A percentile compares a stretch with the other conserved stretches of the same genome.
These are phyloP conservation scores for Melolontha melolontha DNA, from an alignment of 2,888 invertebrate species.

Conservation along the genomic window DNA sequence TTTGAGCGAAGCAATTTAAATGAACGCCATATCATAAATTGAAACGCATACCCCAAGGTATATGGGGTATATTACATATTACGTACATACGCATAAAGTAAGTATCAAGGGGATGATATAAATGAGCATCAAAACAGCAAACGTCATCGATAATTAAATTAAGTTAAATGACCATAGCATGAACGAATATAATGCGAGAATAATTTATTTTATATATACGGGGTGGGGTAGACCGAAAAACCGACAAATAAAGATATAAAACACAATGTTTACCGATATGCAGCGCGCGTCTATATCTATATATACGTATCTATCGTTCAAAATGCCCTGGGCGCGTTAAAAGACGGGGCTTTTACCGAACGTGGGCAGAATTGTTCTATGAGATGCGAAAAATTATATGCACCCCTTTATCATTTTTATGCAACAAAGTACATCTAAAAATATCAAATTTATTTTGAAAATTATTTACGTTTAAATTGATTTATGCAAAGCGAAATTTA, in stretches of 20 bases:
- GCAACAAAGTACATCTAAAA: not conserved
- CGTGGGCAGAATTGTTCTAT: conserved; percentile 29
- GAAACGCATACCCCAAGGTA: too few relatives aligned
- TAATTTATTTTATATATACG: conserved; percentile 19
- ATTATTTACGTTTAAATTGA: conserved; percentile 3
- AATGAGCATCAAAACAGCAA: conserved; percentile 25
- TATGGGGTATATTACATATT: too few relatives aligned
- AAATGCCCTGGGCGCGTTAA: conserved; percentile 24
- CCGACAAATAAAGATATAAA: conserved; percentile 36
- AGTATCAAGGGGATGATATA: conserved; percentile 16
- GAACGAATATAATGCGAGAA: conserved; percentile 29
- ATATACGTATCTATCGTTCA: conserved; percentile 16
- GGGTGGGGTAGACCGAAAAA: conserved; percentile 9
- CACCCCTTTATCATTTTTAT: conserved; percentile 11
- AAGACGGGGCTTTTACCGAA: conserved; percentile 25
- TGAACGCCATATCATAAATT: too few relatives aligned
- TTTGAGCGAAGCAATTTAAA: too few relatives aligned
- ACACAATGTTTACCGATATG: conserved; percentile 22
- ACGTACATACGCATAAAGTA: not conserved
- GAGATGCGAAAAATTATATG: conserved; percentile 28
- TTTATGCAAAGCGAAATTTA: not conserved
- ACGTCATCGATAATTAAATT: conserved; percentile 25
- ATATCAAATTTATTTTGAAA: conserved; percentile 2
- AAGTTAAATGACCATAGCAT: conserved; percentile 26
- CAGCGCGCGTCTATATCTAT: not conserved